Evolutionary conservation across 1,140 invertebrate genomes (phyloP), one percentile per base, ranked within the genome.

Genomic region (Himalopsyche phryganea): DNA sequence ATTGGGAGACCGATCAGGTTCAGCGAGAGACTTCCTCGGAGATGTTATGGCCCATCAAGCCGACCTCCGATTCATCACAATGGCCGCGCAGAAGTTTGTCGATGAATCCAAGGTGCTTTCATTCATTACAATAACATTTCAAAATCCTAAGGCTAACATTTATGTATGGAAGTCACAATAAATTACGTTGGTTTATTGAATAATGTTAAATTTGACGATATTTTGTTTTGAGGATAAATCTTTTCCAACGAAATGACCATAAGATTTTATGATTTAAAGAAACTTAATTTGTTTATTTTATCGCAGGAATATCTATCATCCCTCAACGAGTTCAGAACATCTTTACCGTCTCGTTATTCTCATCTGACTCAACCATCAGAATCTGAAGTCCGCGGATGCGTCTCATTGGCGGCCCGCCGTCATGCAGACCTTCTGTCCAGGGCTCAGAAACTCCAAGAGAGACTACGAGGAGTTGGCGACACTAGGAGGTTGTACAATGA

Each of bases 31-130:
- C 60, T 94, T 98, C 73, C 86, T 93, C n/a, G 90, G 87, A 51
- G 94, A 98, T 73, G 91, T 97, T 0, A 94, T 96, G 65, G 88
- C 92, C 1, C 94, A 96, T 68, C 92, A 96, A 73, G 94, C 92
- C 1, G 94, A 98, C 76, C 75, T 96, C 1, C 80, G 94, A 18
- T 97, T 96, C 70, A 93, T 96, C 53, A 94, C 92, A 1, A 95
- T 97, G 88, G 86, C 91, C 0, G 92, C 91, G 0, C 92, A 96
- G 75, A 96, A 96, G 73, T 97, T 96, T 72, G 84, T 94, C 33
- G 92, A 96, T 67, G 92, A 96, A 71, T 91, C 91, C 67, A 94
- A 93, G 75, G 85, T 86, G 70, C 58, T 61, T 53, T 51, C 32
- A 46, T 46, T 17, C n/a, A 4, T 4, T 2, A 15, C 1, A 10